Conservation (phyloP, 2,797 vertebrate genomes). For the Cetoscarus ocellatus region DNA sequence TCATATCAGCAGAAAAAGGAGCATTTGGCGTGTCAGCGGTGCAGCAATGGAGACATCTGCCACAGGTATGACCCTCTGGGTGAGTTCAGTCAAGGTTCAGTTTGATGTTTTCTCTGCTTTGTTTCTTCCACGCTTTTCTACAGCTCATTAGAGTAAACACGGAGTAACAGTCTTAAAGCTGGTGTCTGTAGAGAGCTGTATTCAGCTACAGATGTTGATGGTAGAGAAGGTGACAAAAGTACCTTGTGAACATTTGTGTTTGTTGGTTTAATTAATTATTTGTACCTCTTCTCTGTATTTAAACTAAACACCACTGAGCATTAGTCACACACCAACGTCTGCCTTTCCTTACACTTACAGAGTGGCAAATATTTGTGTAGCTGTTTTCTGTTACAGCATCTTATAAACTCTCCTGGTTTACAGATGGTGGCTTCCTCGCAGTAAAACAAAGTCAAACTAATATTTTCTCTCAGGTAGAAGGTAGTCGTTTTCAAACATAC, state of each 20-base stretch:
- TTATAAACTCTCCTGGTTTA: background rate
- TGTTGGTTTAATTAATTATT: background rate
- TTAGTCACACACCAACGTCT: no score
- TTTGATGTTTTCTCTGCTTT: slow-evolving; percentile 25
- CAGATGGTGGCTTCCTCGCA: background rate
- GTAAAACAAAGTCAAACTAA: background rate
- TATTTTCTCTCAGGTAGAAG: background rate
- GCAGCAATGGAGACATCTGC: slow-evolving; percentile 36
- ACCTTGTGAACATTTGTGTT: background rate
- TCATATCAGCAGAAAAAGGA: slow-evolving; percentile 19
- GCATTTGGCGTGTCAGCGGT: background rate
- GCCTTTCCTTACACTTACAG: background rate
- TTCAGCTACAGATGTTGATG: slow-evolving; percentile 3
- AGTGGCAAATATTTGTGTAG: background rate
- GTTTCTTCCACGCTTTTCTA: background rate
- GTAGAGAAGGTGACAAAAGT: background rate
- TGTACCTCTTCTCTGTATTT: background rate
- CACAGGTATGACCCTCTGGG: slow-evolving; percentile 48
- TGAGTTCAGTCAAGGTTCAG: slow-evolving; percentile 55
- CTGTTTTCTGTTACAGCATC: background rate
- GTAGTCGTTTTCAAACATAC: background rate
- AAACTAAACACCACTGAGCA: background rate
- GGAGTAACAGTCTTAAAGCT: slow-evolving; percentile 7
- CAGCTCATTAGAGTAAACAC: slow-evolving; percentile 30
- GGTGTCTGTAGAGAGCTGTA: slow-evolving; percentile 6